Evolutionary conservation across 92 coral and sea anemone genomes (phyloP).

Genomic region (Epizoanthus scotinus): DNA sequence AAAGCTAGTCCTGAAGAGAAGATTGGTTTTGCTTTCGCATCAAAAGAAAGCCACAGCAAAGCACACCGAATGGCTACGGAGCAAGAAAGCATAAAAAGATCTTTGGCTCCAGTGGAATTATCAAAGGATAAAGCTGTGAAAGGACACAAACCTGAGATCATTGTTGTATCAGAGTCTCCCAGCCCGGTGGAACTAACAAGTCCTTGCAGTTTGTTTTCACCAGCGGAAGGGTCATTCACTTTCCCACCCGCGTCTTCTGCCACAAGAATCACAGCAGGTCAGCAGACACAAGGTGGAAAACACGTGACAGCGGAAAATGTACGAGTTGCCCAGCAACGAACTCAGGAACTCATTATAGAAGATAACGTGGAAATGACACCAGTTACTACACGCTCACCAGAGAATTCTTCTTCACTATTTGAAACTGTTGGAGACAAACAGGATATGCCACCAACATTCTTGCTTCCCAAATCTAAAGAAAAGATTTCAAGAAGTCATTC

Average conservation of each 20-base stretch:
- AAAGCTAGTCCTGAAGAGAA: neutral
- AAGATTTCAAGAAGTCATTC: neutral
- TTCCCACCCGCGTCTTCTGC: slow-evolving; percentile 30
- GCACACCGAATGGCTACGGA: neutral
- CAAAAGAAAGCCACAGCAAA: neutral
- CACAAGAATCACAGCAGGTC: slow-evolving; percentile 2
- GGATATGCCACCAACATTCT: slow-evolving; percentile 3
- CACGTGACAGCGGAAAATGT: neutral
- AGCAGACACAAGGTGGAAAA: neutral
- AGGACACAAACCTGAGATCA: neutral
- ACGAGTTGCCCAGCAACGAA: neutral
- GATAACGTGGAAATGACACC: neutral
- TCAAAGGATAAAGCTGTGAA: neutral
- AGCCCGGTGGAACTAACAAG: slow-evolving; percentile 63
- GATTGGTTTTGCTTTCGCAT: neutral
- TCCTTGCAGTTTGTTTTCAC: slow-evolving; percentile 65
- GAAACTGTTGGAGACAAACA: neutral
- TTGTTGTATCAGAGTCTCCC: slow-evolving; percentile 44
- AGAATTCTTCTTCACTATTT: neutral
- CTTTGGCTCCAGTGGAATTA: neutral
- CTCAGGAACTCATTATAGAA: neutral
- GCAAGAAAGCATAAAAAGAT: neutral
- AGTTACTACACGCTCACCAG: neutral
- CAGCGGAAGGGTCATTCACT: slow-evolving; percentile 45
- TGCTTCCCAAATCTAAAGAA: neutral